These are phyloP conservation scores for Gallinago undulata DNA, from an alignment of 2,113 vertebrate species.

Conservation along the genomic window DNA sequence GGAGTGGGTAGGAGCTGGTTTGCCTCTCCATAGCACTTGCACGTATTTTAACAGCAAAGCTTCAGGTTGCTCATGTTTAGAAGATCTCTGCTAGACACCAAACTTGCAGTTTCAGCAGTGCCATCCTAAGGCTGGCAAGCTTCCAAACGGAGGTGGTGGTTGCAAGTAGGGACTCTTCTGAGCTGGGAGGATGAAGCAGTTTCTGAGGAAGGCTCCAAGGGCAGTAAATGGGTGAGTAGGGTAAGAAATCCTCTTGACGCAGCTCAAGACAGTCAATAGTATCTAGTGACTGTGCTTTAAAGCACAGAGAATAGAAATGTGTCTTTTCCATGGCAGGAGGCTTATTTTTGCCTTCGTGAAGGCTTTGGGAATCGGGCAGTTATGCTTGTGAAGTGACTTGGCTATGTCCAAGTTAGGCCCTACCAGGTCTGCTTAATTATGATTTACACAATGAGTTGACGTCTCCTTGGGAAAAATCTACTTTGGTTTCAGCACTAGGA, in stretches of 20 bases:
- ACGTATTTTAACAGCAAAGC: fast-evolving
- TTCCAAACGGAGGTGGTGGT: background rate
- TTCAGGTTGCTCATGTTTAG: background rate
- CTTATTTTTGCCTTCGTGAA: background rate
- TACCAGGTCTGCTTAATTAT: background rate
- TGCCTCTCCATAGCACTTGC: background rate
- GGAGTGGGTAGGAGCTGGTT: background rate
- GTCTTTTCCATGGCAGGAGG: background rate
- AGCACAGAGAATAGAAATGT: background rate
- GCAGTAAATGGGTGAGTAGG: background rate
- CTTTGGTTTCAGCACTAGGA: background rate
- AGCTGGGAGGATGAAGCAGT: background rate
- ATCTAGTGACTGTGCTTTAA: background rate
- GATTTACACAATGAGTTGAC: background rate
- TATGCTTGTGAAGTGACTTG: background rate
- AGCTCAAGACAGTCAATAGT: background rate
- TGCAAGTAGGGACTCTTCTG: background rate
- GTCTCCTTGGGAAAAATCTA: background rate
- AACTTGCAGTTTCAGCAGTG: background rate
- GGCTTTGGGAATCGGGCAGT: background rate
- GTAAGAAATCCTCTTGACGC: background rate
- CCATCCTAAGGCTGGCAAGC: background rate
- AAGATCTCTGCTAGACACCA: background rate
- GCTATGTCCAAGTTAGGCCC: background rate
- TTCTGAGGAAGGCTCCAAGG: background rate